Conservation (phyloP, 2,113 vertebrate genomes). For the Charina bottae region DNA sequence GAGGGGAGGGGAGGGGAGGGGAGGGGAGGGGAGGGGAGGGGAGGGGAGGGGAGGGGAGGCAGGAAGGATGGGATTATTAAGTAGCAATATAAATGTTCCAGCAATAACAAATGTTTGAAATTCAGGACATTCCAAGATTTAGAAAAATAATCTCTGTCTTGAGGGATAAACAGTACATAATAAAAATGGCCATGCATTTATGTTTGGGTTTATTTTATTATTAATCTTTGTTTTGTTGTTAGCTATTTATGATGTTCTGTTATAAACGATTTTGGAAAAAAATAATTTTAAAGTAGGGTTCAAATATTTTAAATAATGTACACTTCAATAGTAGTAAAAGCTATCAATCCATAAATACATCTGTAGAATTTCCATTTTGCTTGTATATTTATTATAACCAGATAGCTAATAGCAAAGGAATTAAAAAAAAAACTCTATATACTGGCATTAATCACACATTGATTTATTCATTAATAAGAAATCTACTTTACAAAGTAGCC, state of each 20-base stretch:
- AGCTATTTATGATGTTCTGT: not conserved
- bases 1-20: not conserved
- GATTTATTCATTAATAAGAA: not conserved
- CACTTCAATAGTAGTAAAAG: constrained; percentile 23
- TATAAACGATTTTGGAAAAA: not conserved
- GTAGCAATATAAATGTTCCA: not conserved
- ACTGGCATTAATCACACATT: not conserved
- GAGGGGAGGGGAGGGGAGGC: not conserved
- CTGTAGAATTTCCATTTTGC: not conserved
- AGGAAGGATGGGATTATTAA: not conserved
- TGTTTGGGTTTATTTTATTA: fast-evolving
- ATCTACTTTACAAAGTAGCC: constrained; percentile 45
- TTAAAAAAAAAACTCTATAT: not conserved
- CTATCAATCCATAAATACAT: not conserved
- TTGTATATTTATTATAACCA: not conserved
- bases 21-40: not conserved
- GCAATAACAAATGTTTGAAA: not conserved
- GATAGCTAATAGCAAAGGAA: not conserved
- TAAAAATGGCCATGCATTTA: not conserved
- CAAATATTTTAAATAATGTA: not conserved
- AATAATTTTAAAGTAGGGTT: not conserved
- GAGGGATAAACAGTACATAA: not conserved
- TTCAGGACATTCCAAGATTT: not conserved
- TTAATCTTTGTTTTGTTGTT: not conserved
- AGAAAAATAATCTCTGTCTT: not conserved